Base-by-base conservation (phyloP, 2,888 invertebrate genomes). In the Drosophila picticornis region DNA sequence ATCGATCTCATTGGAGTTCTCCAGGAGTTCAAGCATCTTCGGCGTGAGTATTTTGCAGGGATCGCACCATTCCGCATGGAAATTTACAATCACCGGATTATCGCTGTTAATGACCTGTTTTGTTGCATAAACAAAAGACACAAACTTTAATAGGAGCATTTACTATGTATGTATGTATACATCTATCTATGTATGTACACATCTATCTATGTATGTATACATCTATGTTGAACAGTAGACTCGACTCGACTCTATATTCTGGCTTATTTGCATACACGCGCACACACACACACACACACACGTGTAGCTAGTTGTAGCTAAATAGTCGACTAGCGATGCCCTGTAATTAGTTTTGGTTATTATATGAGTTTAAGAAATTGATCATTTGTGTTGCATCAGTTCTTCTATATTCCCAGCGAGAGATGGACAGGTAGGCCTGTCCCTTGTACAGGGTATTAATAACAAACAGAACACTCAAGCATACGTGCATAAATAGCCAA, bases 61-160 rank as follows among this genome's bases (percentile, higher is more conserved):
- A 93, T 97, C 97, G 91, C 97, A 97, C 97, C 97, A 97, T 82
- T 97, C 97, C 0, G 97, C 97, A 90, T 97, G 97, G 91, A 97
- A 97, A 92, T 97, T 97, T 0, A 97, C 97, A 92, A 97, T 97
- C n/a, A 97, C 97, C 36, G 97, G 96, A 87, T 96, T 96, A 43
- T 95, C 95, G 83, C 96, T 97, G 92, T 97, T 96, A 95, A 97
- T 96, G 59, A 97, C 95, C 95, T 78, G 90, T 25, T 40, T 40
- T 38, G 13, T 22, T 5, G 13, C 87, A 72, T 75, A 78, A 61
- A 48, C 40, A 68, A 27, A 22, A 27, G 38, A 36, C n/a, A 11
- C 27, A 34, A 25, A 31, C 46, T 46, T 61, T 64, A 57, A 48
- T 36, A 53, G 19, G 31, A 50, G 27, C 46, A 62, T 69, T 61